phyloP scores from a whole-genome alignment of 2,113 vertebrate species.

The Panthera tigris region DNA sequence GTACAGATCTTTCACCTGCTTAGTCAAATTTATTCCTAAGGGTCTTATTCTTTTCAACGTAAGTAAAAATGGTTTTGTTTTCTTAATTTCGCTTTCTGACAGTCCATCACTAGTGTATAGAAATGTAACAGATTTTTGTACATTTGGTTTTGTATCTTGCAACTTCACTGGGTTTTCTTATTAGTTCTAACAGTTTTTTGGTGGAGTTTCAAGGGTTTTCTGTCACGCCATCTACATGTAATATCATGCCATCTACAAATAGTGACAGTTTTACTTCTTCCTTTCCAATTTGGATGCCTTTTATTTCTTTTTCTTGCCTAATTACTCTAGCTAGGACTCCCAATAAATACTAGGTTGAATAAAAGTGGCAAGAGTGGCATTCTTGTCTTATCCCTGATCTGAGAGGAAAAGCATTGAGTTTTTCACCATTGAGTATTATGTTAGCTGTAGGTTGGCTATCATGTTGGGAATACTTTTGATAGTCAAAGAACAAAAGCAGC shows the following conservation, averaged over 20 bases:
- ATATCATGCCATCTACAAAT: neutral
- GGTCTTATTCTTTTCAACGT: neutral
- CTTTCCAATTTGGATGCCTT: neutral
- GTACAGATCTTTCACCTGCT: neutral
- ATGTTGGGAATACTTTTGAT: neutral
- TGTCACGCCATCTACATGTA: neutral
- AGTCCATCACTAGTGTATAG: neutral
- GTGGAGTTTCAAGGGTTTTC: neutral
- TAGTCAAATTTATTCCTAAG: neutral
- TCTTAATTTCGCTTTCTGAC: neutral
- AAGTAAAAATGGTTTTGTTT: neutral
- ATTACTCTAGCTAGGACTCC: neutral
- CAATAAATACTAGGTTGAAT: neutral
- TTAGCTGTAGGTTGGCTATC: neutral
- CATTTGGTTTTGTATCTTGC: neutral
- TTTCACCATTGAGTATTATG: neutral
- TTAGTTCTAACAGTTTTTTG: neutral
- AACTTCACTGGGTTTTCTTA: neutral
- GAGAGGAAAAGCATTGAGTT: neutral
- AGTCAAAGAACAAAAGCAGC: neutral
- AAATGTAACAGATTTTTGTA: neutral
- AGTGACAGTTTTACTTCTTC: neutral
- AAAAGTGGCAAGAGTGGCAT: neutral
- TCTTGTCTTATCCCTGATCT: neutral
- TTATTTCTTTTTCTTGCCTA: constrained; percentile 9